Evolutionary conservation across 2,797 vertebrate genomes (phyloP).

Genomic region (Erpetoichthys calabaricus): DNA sequence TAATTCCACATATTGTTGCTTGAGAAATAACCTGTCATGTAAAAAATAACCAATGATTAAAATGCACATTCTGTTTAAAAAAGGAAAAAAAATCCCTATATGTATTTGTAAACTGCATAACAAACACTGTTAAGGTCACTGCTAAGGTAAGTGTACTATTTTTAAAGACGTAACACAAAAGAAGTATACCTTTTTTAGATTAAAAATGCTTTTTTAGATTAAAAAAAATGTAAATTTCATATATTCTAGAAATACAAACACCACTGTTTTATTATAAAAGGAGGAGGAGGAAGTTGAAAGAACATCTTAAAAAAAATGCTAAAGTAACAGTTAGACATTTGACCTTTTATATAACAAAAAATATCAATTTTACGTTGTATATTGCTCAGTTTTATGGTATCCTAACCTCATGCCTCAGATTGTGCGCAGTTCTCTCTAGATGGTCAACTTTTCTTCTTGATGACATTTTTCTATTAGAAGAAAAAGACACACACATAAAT

Average conservation of each 20-base stretch:
- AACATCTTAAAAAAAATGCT: background rate
- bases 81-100: too few relatives aligned
- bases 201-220: too few relatives aligned
- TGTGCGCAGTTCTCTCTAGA: conserved; percentile 71
- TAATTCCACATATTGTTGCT: conserved; percentile 69
- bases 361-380: background rate
- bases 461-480: conserved; percentile 56
- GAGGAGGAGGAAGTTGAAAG: background rate
- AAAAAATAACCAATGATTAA: conserved; percentile 4
- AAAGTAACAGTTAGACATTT: conserved; percentile 1
- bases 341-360: background rate
- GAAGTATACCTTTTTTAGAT: too few relatives aligned
- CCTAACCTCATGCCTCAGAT: conserved; percentile 71
- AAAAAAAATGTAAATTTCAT: too few relatives aligned
- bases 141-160: too few relatives aligned
- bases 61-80: background rate
- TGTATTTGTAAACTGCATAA: too few relatives aligned
- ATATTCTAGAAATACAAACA: too few relatives aligned
- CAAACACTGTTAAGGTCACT: too few relatives aligned
- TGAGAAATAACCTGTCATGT: conserved; percentile 54
- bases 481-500: conserved; percentile 20
- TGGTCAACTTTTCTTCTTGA: conserved; percentile 68
- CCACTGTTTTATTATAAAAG: background rate
- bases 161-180: too few relatives aligned
- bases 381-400: background rate